Conservation (phyloP, 2,888 invertebrate genomes). For the Polydesmus complanatus region DNA sequence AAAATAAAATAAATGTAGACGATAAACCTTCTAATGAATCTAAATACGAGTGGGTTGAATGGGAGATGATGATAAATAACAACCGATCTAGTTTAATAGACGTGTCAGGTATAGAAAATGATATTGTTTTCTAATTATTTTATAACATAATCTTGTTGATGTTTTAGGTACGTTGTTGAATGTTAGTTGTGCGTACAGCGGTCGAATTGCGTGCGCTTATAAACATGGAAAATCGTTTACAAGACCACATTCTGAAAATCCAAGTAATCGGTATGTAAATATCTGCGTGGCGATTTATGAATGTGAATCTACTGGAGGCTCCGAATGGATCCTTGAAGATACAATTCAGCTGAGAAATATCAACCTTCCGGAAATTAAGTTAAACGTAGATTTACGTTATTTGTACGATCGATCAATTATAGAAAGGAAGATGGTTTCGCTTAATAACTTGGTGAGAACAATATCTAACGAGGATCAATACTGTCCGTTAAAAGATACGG, state of each 20-base stretch:
- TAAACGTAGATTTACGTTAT: conserved; percentile 17
- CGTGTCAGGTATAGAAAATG: conserved; percentile 47
- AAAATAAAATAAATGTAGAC: too few relatives aligned
- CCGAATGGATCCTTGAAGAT: conserved; percentile 82
- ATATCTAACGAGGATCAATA: conserved; percentile 19
- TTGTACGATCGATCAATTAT: conserved; percentile 16
- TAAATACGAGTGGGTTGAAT: conserved; percentile 66
- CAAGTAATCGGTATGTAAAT: conserved; percentile 71
- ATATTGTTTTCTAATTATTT: conserved; percentile 6
- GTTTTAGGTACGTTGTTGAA: conserved; percentile 64
- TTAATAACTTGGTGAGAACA: conserved; percentile 19
- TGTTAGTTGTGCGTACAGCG: conserved; percentile 94
- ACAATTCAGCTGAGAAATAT: conserved; percentile 88
- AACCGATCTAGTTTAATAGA: conserved; percentile 49
- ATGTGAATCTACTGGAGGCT: conserved; percentile 92
- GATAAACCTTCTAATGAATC: background rate
- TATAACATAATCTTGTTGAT: conserved; percentile 1
- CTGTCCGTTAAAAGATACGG: background rate
- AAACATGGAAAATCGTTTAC: conserved; percentile 84
- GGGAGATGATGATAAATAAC: conserved; percentile 69
- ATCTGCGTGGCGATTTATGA: conserved; percentile 93
- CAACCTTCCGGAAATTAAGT: conserved; percentile 41
- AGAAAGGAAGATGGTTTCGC: conserved; percentile 15
- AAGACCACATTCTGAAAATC: conserved; percentile 56
- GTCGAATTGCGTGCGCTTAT: conserved; percentile 92